phyloP scores from a whole-genome alignment of 2,113 vertebrate species.

The Ceyx melanurus region DNA sequence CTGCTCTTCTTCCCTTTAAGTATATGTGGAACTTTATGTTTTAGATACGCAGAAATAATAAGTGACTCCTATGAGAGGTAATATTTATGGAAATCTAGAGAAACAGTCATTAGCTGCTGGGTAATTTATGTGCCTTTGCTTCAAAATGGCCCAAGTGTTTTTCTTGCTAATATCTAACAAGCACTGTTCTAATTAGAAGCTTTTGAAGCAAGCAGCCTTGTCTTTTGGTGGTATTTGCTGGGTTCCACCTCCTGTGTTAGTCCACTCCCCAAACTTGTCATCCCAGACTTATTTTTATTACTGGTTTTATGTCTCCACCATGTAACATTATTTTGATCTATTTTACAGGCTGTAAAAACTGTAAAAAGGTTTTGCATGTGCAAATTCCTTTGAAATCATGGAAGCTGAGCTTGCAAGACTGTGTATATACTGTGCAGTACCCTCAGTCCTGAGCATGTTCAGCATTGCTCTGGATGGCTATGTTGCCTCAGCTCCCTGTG shows the following conservation, averaged over 20 bases:
- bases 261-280: not conserved
- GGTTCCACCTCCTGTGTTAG: not conserved
- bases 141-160: not conserved
- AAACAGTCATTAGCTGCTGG: not conserved
- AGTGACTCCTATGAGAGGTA: constrained; percentile 1
- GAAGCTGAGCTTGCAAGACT: not conserved
- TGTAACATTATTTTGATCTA: constrained; percentile 42
- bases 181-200: not conserved
- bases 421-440: rapidly evolving
- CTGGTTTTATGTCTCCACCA: constrained; percentile 23
- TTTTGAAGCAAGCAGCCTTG: not conserved
- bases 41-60: constrained; percentile 30
- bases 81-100: constrained; percentile 15
- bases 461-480: not conserved
- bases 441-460: not conserved
- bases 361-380: not conserved
- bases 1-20: not conserved
- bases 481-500: not conserved
- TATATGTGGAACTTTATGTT: not conserved
- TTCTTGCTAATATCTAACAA: not conserved
- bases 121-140: constrained; percentile 32
- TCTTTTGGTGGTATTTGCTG: not conserved
- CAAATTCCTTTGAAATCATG: constrained; percentile 15
- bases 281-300: constrained; percentile 25
- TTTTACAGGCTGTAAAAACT: constrained; percentile 31